Base-by-base conservation (phyloP, 2,113 vertebrate species). In the Vidua macroura region DNA sequence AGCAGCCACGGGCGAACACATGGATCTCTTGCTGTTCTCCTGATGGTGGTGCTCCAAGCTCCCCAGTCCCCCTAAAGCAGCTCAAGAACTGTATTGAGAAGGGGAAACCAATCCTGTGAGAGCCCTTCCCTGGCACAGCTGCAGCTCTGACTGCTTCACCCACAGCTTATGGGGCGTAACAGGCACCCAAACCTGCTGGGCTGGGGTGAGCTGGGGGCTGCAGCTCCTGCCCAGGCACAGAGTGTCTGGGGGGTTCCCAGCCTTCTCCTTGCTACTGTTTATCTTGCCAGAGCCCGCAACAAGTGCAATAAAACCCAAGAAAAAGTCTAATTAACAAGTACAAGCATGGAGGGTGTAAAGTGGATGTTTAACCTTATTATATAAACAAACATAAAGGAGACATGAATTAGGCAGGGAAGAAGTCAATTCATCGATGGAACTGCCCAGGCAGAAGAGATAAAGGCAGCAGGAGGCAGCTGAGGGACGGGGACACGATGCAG, bases 381-480 rank as follows among this genome's bases (percentile, higher is more conserved):
- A 88, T 85, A 95, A 97, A 94, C 93, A 96, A 94, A 93, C 67
- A 92, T 56, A 87, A 77, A 91, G 91, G 59, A 82, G 69, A 53
- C 62, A 79, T 92, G 86, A 90, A 86, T 92, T 84, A 78, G 74
- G 25, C 9, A 3, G 35, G 82, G 74, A 72, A 72, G 85, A 86
- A 96, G 91, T 94, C 60, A 8, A 91, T 96, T 91, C 85, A 88
- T 93, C 10, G 89, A 94, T 23, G 67, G 77, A 95, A 63, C 77
- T 86, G 92, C 77, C 90, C 83, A 70, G 89, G 91, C 89, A 82
- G 97, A 94, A 83, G 74, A 92, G 91, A 92, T 35, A 89, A 81
- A 77, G 37, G 83, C 75, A 85, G 59, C 16, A 2, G 0, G 10
- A 3, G 2, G 68, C 2, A 0, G 86, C 44, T 1, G 6, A 68